Base-by-base conservation (phyloP, 2,113 vertebrate species). In the Haplotaxodon microlepis region DNA sequence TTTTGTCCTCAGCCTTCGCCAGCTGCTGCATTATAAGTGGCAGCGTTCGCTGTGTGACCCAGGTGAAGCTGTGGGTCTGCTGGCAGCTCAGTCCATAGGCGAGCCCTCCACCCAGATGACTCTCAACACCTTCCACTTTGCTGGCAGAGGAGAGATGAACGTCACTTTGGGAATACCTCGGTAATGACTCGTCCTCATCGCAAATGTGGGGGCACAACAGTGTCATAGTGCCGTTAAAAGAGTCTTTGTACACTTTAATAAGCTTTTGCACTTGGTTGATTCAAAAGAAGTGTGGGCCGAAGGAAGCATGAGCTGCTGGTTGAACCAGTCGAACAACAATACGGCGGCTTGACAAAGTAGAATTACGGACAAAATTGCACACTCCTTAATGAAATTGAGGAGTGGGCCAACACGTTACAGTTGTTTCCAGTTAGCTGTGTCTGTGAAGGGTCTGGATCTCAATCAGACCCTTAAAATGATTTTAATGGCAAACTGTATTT, bases 91-190 rank as follows among this genome's bases (percentile, higher is more conserved):
- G 96, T 99, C 98, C 91, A 98, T 99, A 4, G 98, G 99, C 0
- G 98, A 99, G 17, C 99, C 99, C 31, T 99, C 99, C 89, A 99
- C 99, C 5, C 99, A 99, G 96, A 99, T 99, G 99, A 99, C 99
- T 40, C 97, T 99, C 57, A 99, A 99, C 97, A 99, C 99, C 66
- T 99, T 99, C 92, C 99, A 99, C 94, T 99, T 99, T 31, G 99
- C 99, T 1, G 99, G 99, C 93, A 98, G 99, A 97, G 99, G 99
- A 91, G 99, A 99, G 96, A 99, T 99, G 99, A 99, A 99, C 9
- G 98, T 99, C 92, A 99, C 99, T 0, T 83, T 99, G 88, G 99
- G 99, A 89, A 99, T 99, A 61, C 99, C 99, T 21, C 98, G 99
- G 99, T 99, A 95, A 90, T 2, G 24, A 21, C 66, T 3, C 45